Evolutionary conservation across 2,888 invertebrate species (phyloP), one percentile per base, ranked within the genome.

Genomic region (Zhuqinia jingwanae): DNA sequence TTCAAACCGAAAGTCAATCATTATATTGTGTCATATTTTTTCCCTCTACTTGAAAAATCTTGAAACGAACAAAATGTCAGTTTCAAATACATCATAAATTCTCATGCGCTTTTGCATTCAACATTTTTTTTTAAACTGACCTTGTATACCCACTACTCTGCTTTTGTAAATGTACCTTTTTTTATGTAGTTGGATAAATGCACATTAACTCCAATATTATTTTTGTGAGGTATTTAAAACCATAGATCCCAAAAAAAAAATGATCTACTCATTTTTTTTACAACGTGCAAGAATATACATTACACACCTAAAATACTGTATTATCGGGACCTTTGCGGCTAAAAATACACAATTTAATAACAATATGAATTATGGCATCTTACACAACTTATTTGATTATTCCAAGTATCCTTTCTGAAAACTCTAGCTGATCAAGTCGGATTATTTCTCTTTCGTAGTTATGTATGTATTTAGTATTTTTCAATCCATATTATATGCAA

Each of bases 281-380:
- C 47, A 75, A 76, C 27, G 47, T 78, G 63, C 63, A 78, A 78
- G 78, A 78, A 78, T 63, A 78, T 78, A 78, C 47, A 47, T n/a
- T 63, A 78, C 63, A 78, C 47, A 47, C 17, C 60, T 78, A 63
- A 63, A 78, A 78, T 78, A 78, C 63, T 78, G 78, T 60, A 60
- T n/a, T 36, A 58, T 45, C 13, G 70, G 70, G 36, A 53, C 56
- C 36, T 53, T 73, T 36, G 5, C 36, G 36, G 36, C 8, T 36
- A 36, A 6, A 36, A 6, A 6, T 36, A 6, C 5, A 36, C 36
- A 8, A 70, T 45, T 47, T 15, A 25, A 42, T 36, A 42, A 25
- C 58, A 58, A 58, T 25, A 25, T 22, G 25, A 11, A 47, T 47
- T 47, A 73, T 50, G 50, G 50, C 53, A 50, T 27, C 13, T 53